Conservation (phyloP, 2,888 invertebrate species). For the Agrotis exclamationis region DNA sequence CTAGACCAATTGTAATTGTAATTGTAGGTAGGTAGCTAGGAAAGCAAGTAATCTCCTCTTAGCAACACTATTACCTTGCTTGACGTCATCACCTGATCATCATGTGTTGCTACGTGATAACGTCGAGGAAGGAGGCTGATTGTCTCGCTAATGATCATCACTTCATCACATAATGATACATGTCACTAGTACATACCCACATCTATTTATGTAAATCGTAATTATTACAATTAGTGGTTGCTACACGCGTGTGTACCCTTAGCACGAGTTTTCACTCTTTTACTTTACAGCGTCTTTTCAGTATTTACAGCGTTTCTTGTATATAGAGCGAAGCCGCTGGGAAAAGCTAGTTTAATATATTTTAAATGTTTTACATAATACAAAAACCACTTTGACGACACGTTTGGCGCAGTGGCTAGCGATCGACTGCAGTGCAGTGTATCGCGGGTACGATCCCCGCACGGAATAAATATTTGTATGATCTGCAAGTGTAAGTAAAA, state of each 20-base stretch:
- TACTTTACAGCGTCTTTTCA: too few species aligned
- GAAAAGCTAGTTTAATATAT: too few species aligned
- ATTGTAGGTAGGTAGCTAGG: neutral
- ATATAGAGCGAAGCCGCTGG: too few species aligned
- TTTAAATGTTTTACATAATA: neutral
- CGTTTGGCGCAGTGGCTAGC: too few species aligned
- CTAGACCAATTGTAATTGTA: too few species aligned
- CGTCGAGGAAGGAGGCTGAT: conserved; percentile 22
- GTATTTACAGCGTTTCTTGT: too few species aligned
- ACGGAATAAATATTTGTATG: too few species aligned
- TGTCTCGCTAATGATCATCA: conserved; percentile 24
- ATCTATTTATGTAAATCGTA: too few species aligned
- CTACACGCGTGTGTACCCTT: neutral
- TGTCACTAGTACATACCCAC: neutral
- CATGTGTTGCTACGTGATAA: conserved; percentile 42
- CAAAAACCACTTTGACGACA: too few species aligned
- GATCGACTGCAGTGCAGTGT: too few species aligned
- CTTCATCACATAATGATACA: conserved; percentile 29
- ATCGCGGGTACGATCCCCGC: too few species aligned
- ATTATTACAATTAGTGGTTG: neutral
- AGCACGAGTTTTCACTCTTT: neutral
- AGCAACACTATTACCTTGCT: neutral
- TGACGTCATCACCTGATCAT: conserved; percentile 30
- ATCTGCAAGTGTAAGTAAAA: too few species aligned
- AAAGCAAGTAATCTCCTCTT: conserved; percentile 6